Evolutionary conservation across 2,888 invertebrate species (phyloP), one percentile per base, ranked within the genome.

Genomic region (Orthosia incerta): DNA sequence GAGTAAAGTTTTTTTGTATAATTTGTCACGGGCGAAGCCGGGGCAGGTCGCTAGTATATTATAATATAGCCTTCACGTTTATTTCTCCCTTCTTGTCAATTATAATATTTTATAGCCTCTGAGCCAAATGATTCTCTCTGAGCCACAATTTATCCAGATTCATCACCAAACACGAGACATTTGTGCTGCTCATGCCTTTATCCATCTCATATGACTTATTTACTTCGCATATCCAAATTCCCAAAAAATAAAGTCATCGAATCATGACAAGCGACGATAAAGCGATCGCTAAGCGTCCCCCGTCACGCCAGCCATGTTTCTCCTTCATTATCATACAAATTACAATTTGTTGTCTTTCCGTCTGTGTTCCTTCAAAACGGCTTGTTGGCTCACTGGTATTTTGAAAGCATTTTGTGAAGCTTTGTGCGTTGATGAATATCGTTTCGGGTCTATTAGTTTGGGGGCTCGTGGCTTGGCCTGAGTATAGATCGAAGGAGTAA

Each of bases 261-360:
- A 75, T 78, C 80, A 89, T 85, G 87, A 77, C 83, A 85, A 76
- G 71, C 39, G 69, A 74, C 82, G 77, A 70, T 76, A 74, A 80
- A 74, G 56, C 64, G 65, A 81, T 83, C 67, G 80, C 75, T 70
- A 81, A 87, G 80, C 85, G 82, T 71, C 74, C 74, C 39, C 75
- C 83, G 88, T 89, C 92, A 92, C 90, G 91, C 76, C 86, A 91
- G 76, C 83, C 84, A 83, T 91, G 91, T 91, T 91, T 88, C 89
- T 88, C 86, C 90, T 90, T 93, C 93, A 94, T 94, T 95, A 93
- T 91, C 93, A 94, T 95, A 93, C 91, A 94, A 94, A 95, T 94
- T 93, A 90, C 93, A 91, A 93, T 91, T 94, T 93, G 94, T 92
- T 91, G 90, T 91, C 93, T 89, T 93, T 90, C 83, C 85, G 83